Conservation (phyloP, 1,140 invertebrate species). For the Drosophila ohnishii region DNA sequence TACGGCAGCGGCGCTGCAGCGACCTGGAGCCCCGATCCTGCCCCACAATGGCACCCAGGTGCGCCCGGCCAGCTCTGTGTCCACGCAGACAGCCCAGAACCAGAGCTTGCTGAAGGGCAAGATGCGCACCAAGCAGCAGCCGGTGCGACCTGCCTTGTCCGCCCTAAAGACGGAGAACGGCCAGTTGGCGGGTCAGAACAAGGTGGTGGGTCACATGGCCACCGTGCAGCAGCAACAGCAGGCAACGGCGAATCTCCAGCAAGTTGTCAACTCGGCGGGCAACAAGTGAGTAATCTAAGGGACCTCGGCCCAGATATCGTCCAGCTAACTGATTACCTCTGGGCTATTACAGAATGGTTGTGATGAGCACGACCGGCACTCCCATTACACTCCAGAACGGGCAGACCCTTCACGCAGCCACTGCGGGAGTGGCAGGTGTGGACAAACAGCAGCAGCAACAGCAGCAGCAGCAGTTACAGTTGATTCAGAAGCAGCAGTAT, state of each 20-base stretch:
- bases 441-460: constrained; percentile 61
- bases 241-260: constrained; percentile 82
- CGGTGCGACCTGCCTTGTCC: constrained; percentile 86
- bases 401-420: constrained; percentile 69
- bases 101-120: constrained; percentile 80
- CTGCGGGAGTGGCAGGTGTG: constrained; percentile 30
- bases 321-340: background rate
- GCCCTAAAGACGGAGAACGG: constrained; percentile 87
- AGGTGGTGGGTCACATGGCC: constrained; percentile 49
- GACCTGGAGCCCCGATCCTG: constrained; percentile 83
- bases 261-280: constrained; percentile 77
- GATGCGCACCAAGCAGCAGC: constrained; percentile 82
- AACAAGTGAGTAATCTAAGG: constrained; percentile 65
- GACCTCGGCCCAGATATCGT: background rate
- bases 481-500: constrained; percentile 74
- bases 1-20: constrained; percentile 59
- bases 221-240: constrained; percentile 61
- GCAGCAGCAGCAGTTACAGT: constrained; percentile 60
- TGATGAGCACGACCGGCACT: constrained; percentile 79
- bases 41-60: constrained; percentile 86
- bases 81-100: constrained; percentile 87
- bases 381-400: constrained; percentile 80
- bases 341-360: constrained; percentile 71
- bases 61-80: constrained; percentile 89
- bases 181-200: constrained; percentile 84